Percentiles rank a stretch among this genome's conserved stretches.
Conservation (phyloP, 2,888 invertebrate species). For the Ectemnius continuus region DNA sequence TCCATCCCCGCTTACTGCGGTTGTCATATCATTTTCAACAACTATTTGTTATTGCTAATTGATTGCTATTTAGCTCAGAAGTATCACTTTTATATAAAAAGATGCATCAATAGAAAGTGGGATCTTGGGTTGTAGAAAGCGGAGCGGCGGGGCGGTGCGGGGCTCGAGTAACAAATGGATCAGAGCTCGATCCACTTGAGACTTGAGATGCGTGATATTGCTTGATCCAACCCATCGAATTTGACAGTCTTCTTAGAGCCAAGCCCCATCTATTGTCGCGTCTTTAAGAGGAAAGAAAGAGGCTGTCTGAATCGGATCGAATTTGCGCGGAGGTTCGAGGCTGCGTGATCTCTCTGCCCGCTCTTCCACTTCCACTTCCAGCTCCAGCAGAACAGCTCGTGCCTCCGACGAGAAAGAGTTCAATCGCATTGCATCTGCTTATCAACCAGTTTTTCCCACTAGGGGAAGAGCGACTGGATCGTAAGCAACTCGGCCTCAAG, state of each 20-base stretch:
- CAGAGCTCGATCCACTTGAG: too few relatives aligned
- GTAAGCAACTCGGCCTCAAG: too few relatives aligned
- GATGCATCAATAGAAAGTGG: neutral
- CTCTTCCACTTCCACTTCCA: slow-evolving; percentile 40
- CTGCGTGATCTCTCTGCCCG: slow-evolving; percentile 39
- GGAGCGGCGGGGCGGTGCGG: too few relatives aligned
- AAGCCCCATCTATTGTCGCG: slow-evolving; percentile 16
- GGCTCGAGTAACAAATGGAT: neutral
- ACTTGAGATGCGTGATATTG: neutral
- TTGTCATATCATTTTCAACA: too few relatives aligned
- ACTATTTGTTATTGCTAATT: too few relatives aligned
- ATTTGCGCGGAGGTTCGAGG: slow-evolving; percentile 52
- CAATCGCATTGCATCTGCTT: too few relatives aligned
- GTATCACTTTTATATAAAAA: neutral
- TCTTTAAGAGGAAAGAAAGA: slow-evolving; percentile 50
- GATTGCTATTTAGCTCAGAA: too few relatives aligned
- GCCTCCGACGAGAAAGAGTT: too few relatives aligned
- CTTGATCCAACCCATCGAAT: slow-evolving; percentile 18
- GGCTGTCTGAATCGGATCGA: slow-evolving; percentile 48
- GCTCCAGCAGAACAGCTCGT: neutral
- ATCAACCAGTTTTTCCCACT: too few relatives aligned
- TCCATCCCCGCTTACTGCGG: neutral
- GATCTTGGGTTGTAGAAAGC: neutral
- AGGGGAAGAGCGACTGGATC: too few relatives aligned
- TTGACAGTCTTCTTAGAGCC: slow-evolving; percentile 33